phyloP scores from a whole-genome alignment of 2,888 invertebrate genomes.

The Chrysolina haemoptera region DNA sequence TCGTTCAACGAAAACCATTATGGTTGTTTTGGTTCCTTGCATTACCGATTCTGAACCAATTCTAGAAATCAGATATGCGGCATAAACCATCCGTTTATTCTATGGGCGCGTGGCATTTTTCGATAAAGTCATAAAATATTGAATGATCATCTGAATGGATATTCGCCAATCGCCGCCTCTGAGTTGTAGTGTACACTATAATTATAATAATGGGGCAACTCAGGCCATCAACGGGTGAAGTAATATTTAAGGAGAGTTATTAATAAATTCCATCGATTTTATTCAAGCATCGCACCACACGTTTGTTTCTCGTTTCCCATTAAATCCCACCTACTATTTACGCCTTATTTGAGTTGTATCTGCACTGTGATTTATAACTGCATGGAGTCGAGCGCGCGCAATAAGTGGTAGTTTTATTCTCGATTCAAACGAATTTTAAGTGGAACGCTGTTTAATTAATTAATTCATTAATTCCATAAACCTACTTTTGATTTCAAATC shows the following conservation, averaged over 20 bases:
- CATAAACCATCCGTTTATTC: neutral
- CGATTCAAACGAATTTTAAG: neutral
- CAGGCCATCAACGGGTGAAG: slow-evolving; percentile 39
- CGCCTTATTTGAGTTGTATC: slow-evolving; percentile 35
- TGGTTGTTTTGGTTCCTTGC: too few relatives aligned
- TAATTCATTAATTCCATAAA: slow-evolving; percentile 56
- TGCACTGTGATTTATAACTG: slow-evolving; percentile 19
- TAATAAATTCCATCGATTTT: slow-evolving; percentile 45
- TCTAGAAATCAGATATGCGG: neutral
- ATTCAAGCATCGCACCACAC: slow-evolving; percentile 35
- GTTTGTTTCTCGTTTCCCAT: slow-evolving; percentile 34
- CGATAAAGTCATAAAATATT: neutral
- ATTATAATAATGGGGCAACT: slow-evolving; percentile 33
- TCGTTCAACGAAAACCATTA: too few relatives aligned
- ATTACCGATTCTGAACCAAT: too few relatives aligned
- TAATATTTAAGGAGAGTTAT: slow-evolving; percentile 43
- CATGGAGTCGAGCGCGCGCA: neutral
- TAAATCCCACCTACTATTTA: slow-evolving; percentile 33
- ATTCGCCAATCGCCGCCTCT: slow-evolving; percentile 26
- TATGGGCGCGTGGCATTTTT: neutral
- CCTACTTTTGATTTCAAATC: slow-evolving; percentile 57
- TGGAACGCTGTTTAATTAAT: slow-evolving; percentile 40
- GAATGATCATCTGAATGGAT: slow-evolving; percentile 10
- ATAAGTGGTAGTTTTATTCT: slow-evolving; percentile 10
- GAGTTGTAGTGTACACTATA: slow-evolving; percentile 18